Percentiles rank a stretch among this genome's conserved stretches.
These are phyloP conservation scores for Poliocrania exsul DNA, from an alignment of 2,797 vertebrate genomes.

Conservation along the genomic window DNA sequence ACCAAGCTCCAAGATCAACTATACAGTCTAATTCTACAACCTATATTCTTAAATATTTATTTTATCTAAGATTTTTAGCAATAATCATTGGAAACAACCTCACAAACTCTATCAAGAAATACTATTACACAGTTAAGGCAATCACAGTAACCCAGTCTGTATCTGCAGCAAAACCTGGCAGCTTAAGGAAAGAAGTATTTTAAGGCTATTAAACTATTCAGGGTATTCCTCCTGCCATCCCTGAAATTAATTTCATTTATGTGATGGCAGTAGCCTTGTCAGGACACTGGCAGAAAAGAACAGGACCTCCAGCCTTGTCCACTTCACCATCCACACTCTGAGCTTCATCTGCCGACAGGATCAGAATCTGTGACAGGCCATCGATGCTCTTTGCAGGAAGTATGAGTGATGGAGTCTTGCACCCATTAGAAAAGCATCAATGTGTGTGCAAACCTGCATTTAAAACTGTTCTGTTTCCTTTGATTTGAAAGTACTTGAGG, in stretches of 20 bases:
- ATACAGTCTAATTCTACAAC: not conserved
- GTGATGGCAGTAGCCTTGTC: not conserved
- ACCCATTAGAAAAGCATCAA: not conserved
- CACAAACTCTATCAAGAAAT: not conserved
- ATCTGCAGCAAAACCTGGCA: slow-evolving; percentile 9
- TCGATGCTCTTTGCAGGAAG: not conserved
- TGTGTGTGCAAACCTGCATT: not conserved
- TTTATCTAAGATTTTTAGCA: slow-evolving; percentile 26
- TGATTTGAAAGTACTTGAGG: not conserved
- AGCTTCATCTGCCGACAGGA: not conserved
- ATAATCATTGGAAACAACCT: not conserved
- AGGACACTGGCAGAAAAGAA: not conserved
- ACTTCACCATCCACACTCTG: not conserved
- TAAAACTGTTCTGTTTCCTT: not conserved
- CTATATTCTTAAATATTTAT: not conserved
- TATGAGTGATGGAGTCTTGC: rapidly evolving
- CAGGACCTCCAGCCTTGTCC: not conserved
- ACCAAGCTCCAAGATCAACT: not conserved
- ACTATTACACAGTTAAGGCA: not conserved
- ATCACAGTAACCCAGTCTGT: not conserved
- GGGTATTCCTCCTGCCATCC: not conserved
- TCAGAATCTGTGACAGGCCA: not conserved
- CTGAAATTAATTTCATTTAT: not conserved
- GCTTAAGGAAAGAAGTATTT: not conserved
- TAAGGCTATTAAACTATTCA: not conserved